Evolutionary conservation across 1,140 invertebrate species (phyloP), one percentile per base, ranked within the genome.

Genomic region (Drosophila novamexicana): DNA sequence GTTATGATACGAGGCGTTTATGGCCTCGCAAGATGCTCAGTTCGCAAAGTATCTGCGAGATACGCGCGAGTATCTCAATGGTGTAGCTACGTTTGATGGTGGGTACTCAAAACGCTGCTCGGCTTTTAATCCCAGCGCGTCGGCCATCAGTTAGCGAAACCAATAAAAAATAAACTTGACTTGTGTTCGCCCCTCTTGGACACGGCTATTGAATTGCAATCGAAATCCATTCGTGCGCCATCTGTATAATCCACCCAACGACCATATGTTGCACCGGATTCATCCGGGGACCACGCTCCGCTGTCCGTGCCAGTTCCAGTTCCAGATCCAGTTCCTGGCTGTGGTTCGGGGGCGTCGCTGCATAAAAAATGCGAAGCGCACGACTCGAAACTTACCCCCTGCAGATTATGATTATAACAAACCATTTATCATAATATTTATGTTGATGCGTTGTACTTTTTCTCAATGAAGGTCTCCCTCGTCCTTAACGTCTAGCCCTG

Each of bases 371-470:
- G 85, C 85, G 85, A 76, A 79, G 75, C 85, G 81, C 85, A 89
- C 85, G 85, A 73, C 78, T 82, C 62, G 59, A 90, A 91, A 91
- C 86, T 91, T 90, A 91, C 90, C 90, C 90, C 90, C 83, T 86
- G 90, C 82, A 77, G 90, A 85, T 91, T 90, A 91, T 79, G 90
- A 91, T 91, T 90, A 91, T 91, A 88, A 80, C 90, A 89, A 90
- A 83, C 86, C 90, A 91, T 91, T 91, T 91, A 91, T 91, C 90
- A 91, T 91, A 91, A 91, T 91, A 91, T 91, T 91, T 91, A 91
- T 91, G 90, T 91, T 91, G 90, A 91, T 90, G 90, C 70, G 79
- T 72, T 89, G 81, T 86, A 82, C 90, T 91, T 91, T 90, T 91
- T 91, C 90, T 91, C 90, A 91, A 91, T 91, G 90, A 91, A 91